Evolutionary conservation across 1,140 invertebrate species (phyloP).

Genomic region (Drosophila ohnishii): DNA sequence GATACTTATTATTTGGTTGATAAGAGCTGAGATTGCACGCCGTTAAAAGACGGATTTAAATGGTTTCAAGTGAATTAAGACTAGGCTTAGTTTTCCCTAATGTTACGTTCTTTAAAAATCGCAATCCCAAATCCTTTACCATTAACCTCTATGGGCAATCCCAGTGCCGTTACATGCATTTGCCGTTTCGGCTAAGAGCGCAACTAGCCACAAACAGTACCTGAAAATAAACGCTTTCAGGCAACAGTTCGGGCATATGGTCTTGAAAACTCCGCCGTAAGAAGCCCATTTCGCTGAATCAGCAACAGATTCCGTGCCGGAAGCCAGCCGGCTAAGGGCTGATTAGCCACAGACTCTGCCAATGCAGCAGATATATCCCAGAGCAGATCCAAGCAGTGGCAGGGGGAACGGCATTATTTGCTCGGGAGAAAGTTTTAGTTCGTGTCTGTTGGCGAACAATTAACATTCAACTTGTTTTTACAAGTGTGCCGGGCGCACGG

Average conservation of each 20-base stretch:
- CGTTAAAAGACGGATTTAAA: not conserved
- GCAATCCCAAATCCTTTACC: not conserved
- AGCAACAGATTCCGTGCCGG: conserved; percentile 41
- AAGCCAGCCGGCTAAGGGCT: conserved; percentile 1
- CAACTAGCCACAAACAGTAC: conserved; percentile 14
- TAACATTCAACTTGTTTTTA: conserved; percentile 69
- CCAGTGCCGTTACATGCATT: conserved; percentile 35
- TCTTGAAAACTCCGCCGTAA: conserved; percentile 12
- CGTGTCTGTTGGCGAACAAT: conserved; percentile 67
- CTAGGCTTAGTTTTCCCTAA: not conserved
- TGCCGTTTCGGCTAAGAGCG: conserved; percentile 2
- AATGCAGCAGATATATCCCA: conserved; percentile 27
- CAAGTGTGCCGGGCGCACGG: conserved; percentile 40
- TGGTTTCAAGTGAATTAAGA: conserved; percentile 16
- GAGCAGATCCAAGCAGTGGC: not conserved
- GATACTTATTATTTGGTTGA: conserved; percentile 47
- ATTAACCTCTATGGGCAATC: conserved; percentile 8
- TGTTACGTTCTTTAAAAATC: not conserved
- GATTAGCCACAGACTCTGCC: conserved; percentile 25
- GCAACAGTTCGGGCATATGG: conserved; percentile 12
- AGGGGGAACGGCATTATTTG: conserved; percentile 18
- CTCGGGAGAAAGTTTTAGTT: conserved; percentile 54
- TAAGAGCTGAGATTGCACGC: conserved; percentile 12
- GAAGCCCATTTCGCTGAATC: conserved; percentile 33
- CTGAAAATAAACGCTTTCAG: not conserved